A percentile compares a stretch with the other conserved stretches of the same genome.
Conservation (phyloP, 2,113 vertebrate genomes). For the Dryoscopus gambensis region DNA sequence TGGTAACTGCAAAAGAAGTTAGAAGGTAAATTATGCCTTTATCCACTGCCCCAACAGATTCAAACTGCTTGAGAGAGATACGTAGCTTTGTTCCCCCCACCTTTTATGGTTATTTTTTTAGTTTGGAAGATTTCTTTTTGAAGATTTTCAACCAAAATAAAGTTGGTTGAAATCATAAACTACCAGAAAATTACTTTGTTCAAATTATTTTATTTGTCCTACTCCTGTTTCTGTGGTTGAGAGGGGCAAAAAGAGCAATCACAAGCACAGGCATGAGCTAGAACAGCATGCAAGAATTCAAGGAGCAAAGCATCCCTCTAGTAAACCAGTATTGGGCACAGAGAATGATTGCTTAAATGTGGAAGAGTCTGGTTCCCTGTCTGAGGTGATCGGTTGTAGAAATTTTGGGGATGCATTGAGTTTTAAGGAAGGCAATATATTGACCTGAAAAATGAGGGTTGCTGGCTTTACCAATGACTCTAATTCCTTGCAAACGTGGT, state of each 20-base stretch:
- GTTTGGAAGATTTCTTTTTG: background rate
- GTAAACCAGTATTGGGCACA: background rate
- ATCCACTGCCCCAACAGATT: background rate
- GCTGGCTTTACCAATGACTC: background rate
- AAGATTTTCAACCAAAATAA: background rate
- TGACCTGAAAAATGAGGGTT: background rate
- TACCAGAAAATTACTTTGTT: background rate
- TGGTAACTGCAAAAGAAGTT: background rate
- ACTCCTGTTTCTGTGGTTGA: background rate
- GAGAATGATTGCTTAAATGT: background rate
- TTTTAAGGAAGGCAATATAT: background rate
- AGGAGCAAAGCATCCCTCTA: background rate
- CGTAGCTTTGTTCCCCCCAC: background rate
- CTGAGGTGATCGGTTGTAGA: background rate
- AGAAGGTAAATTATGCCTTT: background rate
- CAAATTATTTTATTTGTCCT: background rate
- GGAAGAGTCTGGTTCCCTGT: background rate
- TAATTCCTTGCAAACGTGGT: background rate
- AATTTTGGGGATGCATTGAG: background rate
- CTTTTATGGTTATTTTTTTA: background rate
- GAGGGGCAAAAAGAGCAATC: background rate
- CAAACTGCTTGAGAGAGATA: background rate
- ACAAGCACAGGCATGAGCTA: background rate
- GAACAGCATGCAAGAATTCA: background rate
- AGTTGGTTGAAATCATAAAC: accelerated